Percentiles rank a stretch among this genome's conserved stretches.
Evolutionary conservation across 2,888 invertebrate genomes (phyloP).

Genomic region (Sipunculus nudus): DNA sequence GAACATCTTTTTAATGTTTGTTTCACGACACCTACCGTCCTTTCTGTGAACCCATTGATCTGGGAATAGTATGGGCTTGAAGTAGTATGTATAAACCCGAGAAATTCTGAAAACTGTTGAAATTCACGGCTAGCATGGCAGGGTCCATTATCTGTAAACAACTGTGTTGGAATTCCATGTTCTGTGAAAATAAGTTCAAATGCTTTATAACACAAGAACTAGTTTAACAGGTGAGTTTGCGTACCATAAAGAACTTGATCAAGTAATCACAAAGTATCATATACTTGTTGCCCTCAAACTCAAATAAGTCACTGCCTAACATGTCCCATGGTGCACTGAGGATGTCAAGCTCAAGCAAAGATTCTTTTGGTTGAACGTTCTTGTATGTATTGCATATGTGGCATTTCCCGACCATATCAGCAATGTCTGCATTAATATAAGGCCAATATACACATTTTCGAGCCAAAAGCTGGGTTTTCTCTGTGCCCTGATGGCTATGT

Average conservation of each 20-base stretch:
- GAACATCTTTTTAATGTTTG: background rate
- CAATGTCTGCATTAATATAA: slow-evolving; percentile 29
- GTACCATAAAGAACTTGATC: slow-evolving; percentile 2
- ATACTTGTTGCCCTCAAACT: slow-evolving; percentile 8
- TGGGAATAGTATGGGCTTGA: slow-evolving; percentile 5
- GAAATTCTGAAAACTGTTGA: background rate
- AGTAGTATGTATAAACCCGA: slow-evolving; percentile 6
- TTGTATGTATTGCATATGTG: slow-evolving; percentile 17
- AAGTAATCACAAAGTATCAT: slow-evolving; percentile 3
- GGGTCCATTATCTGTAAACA: slow-evolving; percentile 8
- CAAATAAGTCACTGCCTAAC: slow-evolving; percentile 26
- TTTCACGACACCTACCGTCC: slow-evolving; percentile 5
- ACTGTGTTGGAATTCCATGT: background rate
- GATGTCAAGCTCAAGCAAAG: slow-evolving; percentile 11
- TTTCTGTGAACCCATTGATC: slow-evolving; percentile 11
- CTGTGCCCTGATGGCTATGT: slow-evolving; percentile 11
- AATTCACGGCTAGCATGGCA: slow-evolving; percentile 1
- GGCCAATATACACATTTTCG: slow-evolving; percentile 23
- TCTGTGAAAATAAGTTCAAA: slow-evolving; percentile 7
- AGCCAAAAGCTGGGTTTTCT: slow-evolving; percentile 21
- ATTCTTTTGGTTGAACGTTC: slow-evolving; percentile 11
- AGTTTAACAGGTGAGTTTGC: background rate
- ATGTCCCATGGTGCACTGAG: slow-evolving; percentile 20
- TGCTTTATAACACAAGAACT: background rate
- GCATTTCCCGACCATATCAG: background rate